Base-by-base conservation (phyloP, 2,113 vertebrate species). In the Leptodactylus fuscus region DNA sequence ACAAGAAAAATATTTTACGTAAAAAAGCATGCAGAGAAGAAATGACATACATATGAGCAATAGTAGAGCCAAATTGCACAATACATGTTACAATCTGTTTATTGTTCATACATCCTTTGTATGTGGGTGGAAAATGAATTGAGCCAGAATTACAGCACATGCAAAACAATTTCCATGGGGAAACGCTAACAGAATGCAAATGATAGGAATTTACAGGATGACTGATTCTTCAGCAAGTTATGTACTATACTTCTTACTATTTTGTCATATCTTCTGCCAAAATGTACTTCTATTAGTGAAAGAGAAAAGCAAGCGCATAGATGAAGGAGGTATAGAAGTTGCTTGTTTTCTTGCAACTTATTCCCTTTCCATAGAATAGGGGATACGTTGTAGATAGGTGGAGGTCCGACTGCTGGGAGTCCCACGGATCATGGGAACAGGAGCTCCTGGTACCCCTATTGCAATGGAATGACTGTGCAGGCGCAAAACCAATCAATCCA, bases 61-160 rank as follows among this genome's bases (percentile, higher is more conserved):
- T 12, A 62, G 81, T 20, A 83, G 18, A 76, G 32, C 82, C 53
- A 55, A 48, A 44, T 83, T 83, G 51, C 70, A 36, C 51, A 75
- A 83, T 75, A 62, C 70, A 75, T 75, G 55, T 75, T 75, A 75
- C 82, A 83, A 34, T 75, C 70, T 75, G 82, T 73, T 62, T 83
- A 83, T 60, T 83, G 70, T 83, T 83, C 27, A 62, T 62, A 32
- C 71, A 62, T 83, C 82, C 51, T 82, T 55, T 74, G 49, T 82
- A 74, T 55, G 81, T 82, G 81, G 81, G 81, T 58, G 81, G 81
- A 71, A 82, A 53, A 29, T 44, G 24, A 44, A 58, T 29, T 55
- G 1, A 74, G 49, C n/a, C 80, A 75, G 34, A 55, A 18, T 83
- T 75, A 83, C 49, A 75, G 70, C 36, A 62, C 36, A 32, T 60